Conservation (phyloP, 1,140 invertebrate genomes). For the Agrilus planipennis region DNA sequence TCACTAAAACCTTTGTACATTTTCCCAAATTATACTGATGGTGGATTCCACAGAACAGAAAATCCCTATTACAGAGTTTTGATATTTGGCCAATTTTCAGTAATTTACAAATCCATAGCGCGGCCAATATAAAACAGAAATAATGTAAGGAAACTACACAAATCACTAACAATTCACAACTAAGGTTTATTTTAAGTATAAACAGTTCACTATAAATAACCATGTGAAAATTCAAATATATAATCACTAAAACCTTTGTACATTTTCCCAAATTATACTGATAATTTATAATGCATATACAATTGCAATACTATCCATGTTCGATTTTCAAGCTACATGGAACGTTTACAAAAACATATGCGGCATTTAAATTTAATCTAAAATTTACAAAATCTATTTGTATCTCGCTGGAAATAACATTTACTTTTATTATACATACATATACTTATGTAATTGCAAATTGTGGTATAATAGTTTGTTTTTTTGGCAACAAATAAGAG, state of each 20-base stretch:
- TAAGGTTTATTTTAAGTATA: conserved; percentile 19
- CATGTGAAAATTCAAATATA: conserved; percentile 20
- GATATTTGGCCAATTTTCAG: conserved; percentile 16
- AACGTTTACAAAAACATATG: no score
- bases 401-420: no score
- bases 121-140: conserved; percentile 18
- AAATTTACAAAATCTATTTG: no score
- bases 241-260: conserved; percentile 4
- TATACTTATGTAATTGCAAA: no score
- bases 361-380: no score
- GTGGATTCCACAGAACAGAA: conserved; percentile 29
- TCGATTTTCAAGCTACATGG: no score
- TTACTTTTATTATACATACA: no score
- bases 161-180: conserved; percentile 26
- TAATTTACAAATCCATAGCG: conserved; percentile 20
- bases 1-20: conserved; percentile 3
- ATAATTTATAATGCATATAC: not conserved
- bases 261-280: not conserved
- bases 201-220: conserved; percentile 24
- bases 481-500: no score
- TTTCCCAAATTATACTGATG: conserved; percentile 23
- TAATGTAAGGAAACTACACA: conserved; percentile 19
- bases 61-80: conserved; percentile 24
- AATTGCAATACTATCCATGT: not conserved
- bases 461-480: no score